These are phyloP conservation scores for Hymenopus coronatus DNA, from an alignment of 2,888 invertebrate genomes.

Conservation along the genomic window DNA sequence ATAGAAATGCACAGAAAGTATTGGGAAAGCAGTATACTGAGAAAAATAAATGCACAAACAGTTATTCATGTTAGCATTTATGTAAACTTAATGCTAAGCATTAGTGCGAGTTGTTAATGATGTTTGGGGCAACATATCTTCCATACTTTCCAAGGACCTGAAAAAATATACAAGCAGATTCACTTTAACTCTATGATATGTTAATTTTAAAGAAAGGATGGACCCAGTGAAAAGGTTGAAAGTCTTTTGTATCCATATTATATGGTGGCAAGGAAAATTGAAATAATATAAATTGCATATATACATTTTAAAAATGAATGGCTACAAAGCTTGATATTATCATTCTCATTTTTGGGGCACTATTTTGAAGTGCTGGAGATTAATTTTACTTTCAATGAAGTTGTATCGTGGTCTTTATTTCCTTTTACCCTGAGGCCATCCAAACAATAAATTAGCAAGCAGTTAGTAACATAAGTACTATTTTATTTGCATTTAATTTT, in stretches of 20 bases:
- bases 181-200: neutral
- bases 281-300: too few relatives aligned
- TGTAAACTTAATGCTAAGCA: neutral
- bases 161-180: slow-evolving; percentile 20
- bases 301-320: too few relatives aligned
- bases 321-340: too few relatives aligned
- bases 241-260: too few relatives aligned
- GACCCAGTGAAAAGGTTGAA: too few relatives aligned
- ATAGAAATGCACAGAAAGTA: neutral
- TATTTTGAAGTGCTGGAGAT: too few relatives aligned
- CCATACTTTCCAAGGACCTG: neutral
- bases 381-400: too few relatives aligned
- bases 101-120: neutral
- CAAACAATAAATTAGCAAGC: neutral
- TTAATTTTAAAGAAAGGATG: neutral
- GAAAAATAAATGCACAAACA: neutral
- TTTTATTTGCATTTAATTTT: too few relatives aligned
- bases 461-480: neutral
- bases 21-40: neutral
- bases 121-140: neutral
- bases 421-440: too few relatives aligned
- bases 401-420: too few relatives aligned
- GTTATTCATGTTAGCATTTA: neutral
- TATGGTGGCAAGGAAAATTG: too few relatives aligned
- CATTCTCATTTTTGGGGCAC: too few relatives aligned